Percentiles rank a stretch among this genome's conserved stretches.
Conservation (phyloP, 2,888 invertebrate genomes). For the Cataglyphis albicans region DNA sequence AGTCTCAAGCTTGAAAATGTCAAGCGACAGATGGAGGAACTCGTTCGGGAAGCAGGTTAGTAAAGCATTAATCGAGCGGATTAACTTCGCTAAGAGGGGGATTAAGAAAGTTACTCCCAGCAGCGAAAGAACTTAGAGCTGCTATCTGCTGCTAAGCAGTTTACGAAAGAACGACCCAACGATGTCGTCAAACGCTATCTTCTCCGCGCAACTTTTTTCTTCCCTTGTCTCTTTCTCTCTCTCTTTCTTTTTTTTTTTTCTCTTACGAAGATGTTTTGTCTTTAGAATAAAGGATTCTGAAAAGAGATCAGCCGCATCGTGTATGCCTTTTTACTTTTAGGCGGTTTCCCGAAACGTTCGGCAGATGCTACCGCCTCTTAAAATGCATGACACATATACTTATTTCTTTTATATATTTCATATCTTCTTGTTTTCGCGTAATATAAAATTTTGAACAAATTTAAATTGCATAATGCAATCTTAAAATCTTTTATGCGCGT, state of each 20-base stretch:
- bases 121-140: conserved; percentile 66
- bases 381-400: neutral
- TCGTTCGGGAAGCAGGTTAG: conserved; percentile 54
- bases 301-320: conserved; percentile 33
- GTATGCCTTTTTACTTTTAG: conserved; percentile 29
- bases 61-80: conserved; percentile 79
- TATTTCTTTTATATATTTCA: neutral
- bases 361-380: conserved; percentile 29
- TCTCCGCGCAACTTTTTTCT: conserved; percentile 17
- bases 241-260: conserved; percentile 15
- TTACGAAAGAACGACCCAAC: conserved; percentile 66
- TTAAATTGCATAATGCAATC: neutral
- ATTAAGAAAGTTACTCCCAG: conserved; percentile 77
- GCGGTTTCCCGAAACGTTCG: conserved; percentile 17
- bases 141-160: conserved; percentile 72
- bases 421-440: neutral
- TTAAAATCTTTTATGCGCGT: neutral
- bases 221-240: neutral
- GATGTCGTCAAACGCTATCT: conserved; percentile 68
- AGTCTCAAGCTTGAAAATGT: conserved; percentile 22
- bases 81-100: conserved; percentile 78
- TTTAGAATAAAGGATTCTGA: conserved; percentile 45
- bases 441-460: neutral
- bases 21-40: conserved; percentile 36
- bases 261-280: conserved; percentile 9